phyloP scores from a whole-genome alignment of 2,888 invertebrate genomes.

The Conus canariensis region DNA sequence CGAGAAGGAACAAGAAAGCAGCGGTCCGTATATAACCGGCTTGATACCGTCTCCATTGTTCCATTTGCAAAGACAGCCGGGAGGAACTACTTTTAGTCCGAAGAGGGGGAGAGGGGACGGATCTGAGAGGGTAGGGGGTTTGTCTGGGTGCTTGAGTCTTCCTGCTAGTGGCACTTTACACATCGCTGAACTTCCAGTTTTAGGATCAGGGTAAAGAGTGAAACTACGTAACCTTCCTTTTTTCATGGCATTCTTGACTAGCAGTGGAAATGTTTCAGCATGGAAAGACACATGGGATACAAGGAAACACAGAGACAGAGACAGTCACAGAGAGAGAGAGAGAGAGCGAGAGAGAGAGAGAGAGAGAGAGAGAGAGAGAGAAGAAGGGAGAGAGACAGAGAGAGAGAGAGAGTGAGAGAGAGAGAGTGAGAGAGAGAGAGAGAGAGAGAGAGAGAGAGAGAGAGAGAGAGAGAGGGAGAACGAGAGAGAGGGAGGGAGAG shows the following conservation, averaged over 20 bases:
- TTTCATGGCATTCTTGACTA: no score
- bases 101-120: not conserved
- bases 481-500: not conserved
- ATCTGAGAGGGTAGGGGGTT: no score
- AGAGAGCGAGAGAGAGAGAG: not conserved
- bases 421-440: not conserved
- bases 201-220: no score
- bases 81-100: no score
- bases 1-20: no score
- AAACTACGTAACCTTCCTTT: no score
- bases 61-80: no score
- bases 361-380: not conserved
- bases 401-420: not conserved
- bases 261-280: not conserved
- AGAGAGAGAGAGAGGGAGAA: not conserved
- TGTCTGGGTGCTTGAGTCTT: no score
- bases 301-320: not conserved
- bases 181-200: no score
- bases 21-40: no score
- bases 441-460: constrained; percentile 4
- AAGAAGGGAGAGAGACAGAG: not conserved
- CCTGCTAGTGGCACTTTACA: no score
- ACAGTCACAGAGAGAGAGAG: not conserved
- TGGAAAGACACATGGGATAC: not conserved
- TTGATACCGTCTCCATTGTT: no score